Evolutionary conservation across 2,888 invertebrate species (phyloP).

Genomic region (Cataglyphis rosenhaueri): DNA sequence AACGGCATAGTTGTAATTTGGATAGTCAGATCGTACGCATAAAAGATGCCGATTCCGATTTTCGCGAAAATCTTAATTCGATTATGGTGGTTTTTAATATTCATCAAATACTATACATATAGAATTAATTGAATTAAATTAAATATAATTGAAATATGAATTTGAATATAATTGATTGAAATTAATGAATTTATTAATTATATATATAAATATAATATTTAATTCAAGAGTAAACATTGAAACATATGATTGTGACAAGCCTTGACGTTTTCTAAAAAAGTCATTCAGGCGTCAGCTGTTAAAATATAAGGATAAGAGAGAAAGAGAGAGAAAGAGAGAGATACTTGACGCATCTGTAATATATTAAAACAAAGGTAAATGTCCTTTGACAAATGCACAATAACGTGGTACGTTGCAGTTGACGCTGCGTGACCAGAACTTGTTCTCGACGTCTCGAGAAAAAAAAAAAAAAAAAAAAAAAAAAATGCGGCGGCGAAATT

Average conservation of each 20-base stretch:
- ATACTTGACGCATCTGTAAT: neutral
- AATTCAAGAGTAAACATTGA: too few relatives aligned
- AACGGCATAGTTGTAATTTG: neutral
- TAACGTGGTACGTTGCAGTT: neutral
- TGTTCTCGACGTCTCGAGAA: neutral
- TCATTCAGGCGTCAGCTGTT: neutral
- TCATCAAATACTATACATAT: neutral
- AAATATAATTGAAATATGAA: too few relatives aligned
- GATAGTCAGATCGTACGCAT: neutral
- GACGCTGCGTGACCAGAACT: slow-evolving; percentile 28
- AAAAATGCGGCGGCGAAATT: slow-evolving; percentile 5
- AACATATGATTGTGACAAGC: neutral
- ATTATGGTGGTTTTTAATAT: neutral
- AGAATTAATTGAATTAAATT: too few relatives aligned
- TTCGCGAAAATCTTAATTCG: neutral
- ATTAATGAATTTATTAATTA: too few relatives aligned
- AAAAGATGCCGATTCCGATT: neutral
- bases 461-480: too few relatives aligned
- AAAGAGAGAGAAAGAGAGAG: neutral
- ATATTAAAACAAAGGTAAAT: neutral
- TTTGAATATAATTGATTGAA: too few relatives aligned
- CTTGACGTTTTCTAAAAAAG: neutral
- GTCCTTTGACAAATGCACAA: neutral
- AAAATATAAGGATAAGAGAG: neutral
- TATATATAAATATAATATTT: too few relatives aligned